Conservation (phyloP, 2,113 vertebrate genomes). For the Lontra canadensis region DNA sequence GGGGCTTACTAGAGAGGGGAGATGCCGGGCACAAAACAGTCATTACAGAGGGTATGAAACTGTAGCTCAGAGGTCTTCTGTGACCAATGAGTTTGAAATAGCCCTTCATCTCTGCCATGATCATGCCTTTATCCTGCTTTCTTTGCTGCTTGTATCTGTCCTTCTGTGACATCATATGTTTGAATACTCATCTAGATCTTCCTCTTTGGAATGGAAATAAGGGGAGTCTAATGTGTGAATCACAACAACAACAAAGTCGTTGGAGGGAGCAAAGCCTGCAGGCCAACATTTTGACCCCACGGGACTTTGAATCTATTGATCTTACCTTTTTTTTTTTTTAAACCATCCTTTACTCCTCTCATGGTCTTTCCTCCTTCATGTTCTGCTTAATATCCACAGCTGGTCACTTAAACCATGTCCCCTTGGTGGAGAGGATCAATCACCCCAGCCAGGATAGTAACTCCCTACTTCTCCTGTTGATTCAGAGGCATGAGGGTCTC, state of each 20-base stretch:
- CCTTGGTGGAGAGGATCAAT: not conserved
- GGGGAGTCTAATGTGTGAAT: not conserved
- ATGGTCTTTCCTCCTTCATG: not conserved
- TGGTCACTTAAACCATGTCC: not conserved
- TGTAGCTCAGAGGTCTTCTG: not conserved
- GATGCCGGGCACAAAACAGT: not conserved
- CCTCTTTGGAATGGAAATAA: not conserved
- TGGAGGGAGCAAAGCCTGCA: not conserved
- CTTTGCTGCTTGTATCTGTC: not conserved
- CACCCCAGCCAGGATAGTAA: not conserved
- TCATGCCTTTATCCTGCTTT: not conserved
- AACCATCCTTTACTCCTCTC: not conserved
- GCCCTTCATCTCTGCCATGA: not conserved
- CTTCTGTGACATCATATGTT: not conserved
- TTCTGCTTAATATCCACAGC: not conserved
- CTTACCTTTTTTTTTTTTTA: not conserved
- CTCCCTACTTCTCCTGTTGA: not conserved
- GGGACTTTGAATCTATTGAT: not conserved
- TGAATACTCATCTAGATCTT: not conserved
- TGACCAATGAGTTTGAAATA: not conserved
- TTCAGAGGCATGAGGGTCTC: not conserved
- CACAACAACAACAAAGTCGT: not conserved
- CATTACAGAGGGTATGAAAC: not conserved
- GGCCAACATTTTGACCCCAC: too few species aligned
- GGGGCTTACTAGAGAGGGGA: not conserved